Evolutionary conservation across 2,113 vertebrate genomes (phyloP), one percentile per base, ranked within the genome.

Genomic region (Perognathus longimembris): DNA sequence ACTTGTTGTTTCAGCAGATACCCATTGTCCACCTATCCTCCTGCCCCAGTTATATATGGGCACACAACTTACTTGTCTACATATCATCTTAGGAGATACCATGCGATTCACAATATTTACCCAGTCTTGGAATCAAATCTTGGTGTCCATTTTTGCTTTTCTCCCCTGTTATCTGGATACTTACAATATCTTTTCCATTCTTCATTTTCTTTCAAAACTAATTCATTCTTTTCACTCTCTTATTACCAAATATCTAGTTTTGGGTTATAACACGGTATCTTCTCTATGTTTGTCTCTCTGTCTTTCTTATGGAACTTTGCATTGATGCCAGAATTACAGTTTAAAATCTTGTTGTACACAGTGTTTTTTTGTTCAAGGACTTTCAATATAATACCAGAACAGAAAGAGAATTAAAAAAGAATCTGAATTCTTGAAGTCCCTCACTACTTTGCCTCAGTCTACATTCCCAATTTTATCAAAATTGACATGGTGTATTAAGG

Each of bases 301-400:
- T 3, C 63, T 84, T 74, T 50, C 34, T 91, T 86, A 57, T 59
- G 42, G 88, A 15, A 80, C 28, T 84, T 88, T 75, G 38, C n/a
- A 36, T 6, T 69, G 40, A 18, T 66, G 7, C n/a, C 81, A 77
- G 63, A 75, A 88, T 93, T 93, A 40, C 64, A 84, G 82, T 85
- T 17, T 89, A 6, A 76, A 93, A 9, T 0, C 18, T 89, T 91
- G 40, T 36, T 85, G 21, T 66, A 30, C 26, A 50, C 82, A 66
- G 61, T 59, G 45, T 57, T 93, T 81, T 85, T 91, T 36, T 89
- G 50, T 64, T 88, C n/a, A 70, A 63, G 78, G 85, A 75, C 24
- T 18, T 94, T 89, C 26, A 28, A 1, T 75, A 20, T 50, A 90
- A 74, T 92, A 77, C 40, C 22, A 81, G 34, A 74, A 77, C 18